Evolutionary conservation across 2,888 invertebrate species (phyloP), one percentile per base, ranked within the genome.

Genomic region (Sicus ferrugineus): DNA sequence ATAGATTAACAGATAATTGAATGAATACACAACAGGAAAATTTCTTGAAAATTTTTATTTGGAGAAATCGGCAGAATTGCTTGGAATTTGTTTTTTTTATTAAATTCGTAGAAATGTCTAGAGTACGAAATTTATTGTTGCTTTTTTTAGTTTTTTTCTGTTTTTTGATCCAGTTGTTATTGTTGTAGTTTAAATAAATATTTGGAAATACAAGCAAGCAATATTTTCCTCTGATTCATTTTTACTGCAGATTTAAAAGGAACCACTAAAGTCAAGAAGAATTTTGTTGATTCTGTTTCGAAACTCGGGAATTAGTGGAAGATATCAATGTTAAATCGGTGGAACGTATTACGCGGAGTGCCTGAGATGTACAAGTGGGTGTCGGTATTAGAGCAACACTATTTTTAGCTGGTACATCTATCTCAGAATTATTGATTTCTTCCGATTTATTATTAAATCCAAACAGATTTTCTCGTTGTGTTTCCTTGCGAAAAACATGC

Each of bases 281-380:
- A 48, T 31, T 46, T 68, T 38, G 61, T 48, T 61, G 52, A 68
- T 52, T 52, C 30, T 42, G 28, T 14, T 26, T 58, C 46, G 66
- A 19, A 31, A n/a, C n/a, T n/a, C n/a, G n/a, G n/a, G n/a, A 21
- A 56, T 54, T 11, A 30, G 59, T 38, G 38, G 11, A 9, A 11
- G 6, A 38, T 9, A 38, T 38, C 38, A 11, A 38, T n/a, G n/a
- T n/a, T n/a, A n/a, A n/a, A n/a, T n/a, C n/a, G n/a, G n/a, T n/a
- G n/a, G n/a, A n/a, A n/a, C n/a, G n/a, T n/a, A n/a, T n/a, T n/a
- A n/a, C n/a, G n/a, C n/a, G n/a, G n/a, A n/a, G n/a, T n/a, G n/a
- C n/a, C n/a, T n/a, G n/a, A n/a, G n/a, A n/a, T n/a, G n/a, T n/a
- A n/a, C n/a, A n/a, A 7, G 7, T 38, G 38, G 38, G 38, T 38